A percentile compares a stretch with the other conserved stretches of the same genome.
Conservation (phyloP, 2,113 vertebrate species). For the Lophotis ruficrista region DNA sequence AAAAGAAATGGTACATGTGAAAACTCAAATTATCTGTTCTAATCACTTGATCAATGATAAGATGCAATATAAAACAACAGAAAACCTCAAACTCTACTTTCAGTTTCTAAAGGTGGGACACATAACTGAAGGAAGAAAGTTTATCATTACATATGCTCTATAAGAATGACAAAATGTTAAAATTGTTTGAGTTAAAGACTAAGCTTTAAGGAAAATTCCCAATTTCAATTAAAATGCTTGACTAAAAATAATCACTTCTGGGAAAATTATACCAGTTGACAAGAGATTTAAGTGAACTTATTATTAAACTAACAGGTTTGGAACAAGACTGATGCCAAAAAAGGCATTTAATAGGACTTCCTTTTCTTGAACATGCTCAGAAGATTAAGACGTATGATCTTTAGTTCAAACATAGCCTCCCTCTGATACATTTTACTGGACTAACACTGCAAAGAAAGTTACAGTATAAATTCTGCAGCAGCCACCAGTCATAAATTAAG, state of each 20-base stretch:
- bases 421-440: neutral
- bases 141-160: neutral
- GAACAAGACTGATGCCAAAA: neutral
- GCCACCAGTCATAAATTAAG: neutral
- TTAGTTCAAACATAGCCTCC: neutral
- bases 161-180: neutral
- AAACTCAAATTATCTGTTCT: neutral
- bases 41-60: neutral
- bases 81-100: neutral
- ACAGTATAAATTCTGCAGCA: neutral
- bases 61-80: neutral
- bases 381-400: neutral
- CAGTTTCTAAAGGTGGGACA: neutral
- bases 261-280: neutral
- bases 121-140: neutral
- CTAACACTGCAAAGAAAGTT: neutral
- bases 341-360: neutral
- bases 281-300: neutral
- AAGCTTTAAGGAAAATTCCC: neutral
- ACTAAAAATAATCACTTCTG: neutral
- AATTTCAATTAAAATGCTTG: neutral
- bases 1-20: neutral
- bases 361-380: neutral
- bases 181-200: neutral
- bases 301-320: neutral